Percentiles rank a stretch among this genome's conserved stretches.
Conservation (phyloP, 2,113 vertebrate genomes). For the Sylvietta virens region DNA sequence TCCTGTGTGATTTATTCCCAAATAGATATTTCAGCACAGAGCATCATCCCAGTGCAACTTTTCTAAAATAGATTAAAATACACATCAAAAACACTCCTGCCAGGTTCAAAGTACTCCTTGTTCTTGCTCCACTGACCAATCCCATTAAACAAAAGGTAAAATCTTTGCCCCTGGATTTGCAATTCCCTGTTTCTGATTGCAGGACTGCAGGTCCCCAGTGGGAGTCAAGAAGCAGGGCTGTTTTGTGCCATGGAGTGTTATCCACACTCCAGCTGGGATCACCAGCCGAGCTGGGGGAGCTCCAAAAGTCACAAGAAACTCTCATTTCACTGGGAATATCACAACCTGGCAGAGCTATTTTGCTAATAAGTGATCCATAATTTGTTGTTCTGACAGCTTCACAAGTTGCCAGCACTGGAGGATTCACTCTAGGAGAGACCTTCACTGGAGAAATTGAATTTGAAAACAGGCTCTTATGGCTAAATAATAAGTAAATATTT, state of each 20-base stretch:
- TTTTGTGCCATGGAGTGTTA: not conserved
- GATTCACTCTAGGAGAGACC: not conserved
- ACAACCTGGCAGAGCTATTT: not conserved
- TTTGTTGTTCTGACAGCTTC: not conserved
- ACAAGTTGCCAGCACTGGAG: not conserved
- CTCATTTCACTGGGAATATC: not conserved
- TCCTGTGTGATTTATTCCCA: not conserved
- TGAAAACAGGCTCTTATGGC: not conserved
- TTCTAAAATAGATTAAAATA: not conserved
- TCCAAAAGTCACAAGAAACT: not conserved
- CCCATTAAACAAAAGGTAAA: not conserved
- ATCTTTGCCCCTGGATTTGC: not conserved
- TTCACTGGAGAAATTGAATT: not conserved
- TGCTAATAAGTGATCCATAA: not conserved
- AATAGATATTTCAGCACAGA: not conserved
- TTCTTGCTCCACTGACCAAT: not conserved
- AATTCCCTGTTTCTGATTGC: not conserved
- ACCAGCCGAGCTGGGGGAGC: not conserved
- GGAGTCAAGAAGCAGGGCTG: not conserved
- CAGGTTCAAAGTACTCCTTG: not conserved
- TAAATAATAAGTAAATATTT: not conserved
- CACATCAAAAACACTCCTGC: rapidly evolving
- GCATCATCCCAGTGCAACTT: not conserved
- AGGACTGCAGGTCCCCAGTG: not conserved
- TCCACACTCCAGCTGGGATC: not conserved